These are phyloP conservation scores for Aldabrachelys gigantea DNA, from an alignment of 2,113 vertebrate species.

Conservation along the genomic window DNA sequence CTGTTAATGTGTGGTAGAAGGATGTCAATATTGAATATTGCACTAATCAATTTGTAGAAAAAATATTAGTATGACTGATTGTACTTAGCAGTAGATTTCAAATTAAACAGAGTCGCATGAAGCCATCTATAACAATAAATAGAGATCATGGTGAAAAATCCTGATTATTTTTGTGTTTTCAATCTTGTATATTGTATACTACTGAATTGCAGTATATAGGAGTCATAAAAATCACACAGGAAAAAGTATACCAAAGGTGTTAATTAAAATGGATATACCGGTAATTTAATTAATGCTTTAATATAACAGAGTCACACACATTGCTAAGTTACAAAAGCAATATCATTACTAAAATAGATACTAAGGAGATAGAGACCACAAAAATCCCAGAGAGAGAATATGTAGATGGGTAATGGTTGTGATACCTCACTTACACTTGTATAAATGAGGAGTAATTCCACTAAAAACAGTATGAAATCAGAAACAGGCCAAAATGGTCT, in stretches of 20 bases:
- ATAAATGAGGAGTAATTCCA: constrained; percentile 21
- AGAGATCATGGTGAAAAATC: constrained; percentile 4
- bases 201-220: background rate
- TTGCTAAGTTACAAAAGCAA: constrained; percentile 42
- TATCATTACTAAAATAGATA: background rate
- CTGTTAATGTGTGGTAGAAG: background rate
- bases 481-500: background rate
- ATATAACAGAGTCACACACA: background rate
- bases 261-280: constrained; percentile 6
- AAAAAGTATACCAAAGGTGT: background rate
- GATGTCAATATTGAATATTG: constrained; percentile 9
- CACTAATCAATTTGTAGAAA: constrained; percentile 22
- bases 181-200: constrained; percentile 27
- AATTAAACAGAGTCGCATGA: background rate
- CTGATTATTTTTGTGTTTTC: constrained; percentile 23
- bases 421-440: constrained; percentile 12
- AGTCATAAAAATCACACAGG: constrained; percentile 32
- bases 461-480: background rate
- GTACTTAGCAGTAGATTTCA: constrained; percentile 39
- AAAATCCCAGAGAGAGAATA: constrained; percentile 3
- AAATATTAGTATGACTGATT: background rate
- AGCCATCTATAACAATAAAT: constrained; percentile 16
- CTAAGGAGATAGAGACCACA: background rate
- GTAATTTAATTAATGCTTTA: constrained; percentile 27
- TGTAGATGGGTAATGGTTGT: background rate